Evolutionary conservation across 2,797 vertebrate genomes (phyloP), one percentile per base, ranked within the genome.

Genomic region (Sebastes trivittatus): DNA sequence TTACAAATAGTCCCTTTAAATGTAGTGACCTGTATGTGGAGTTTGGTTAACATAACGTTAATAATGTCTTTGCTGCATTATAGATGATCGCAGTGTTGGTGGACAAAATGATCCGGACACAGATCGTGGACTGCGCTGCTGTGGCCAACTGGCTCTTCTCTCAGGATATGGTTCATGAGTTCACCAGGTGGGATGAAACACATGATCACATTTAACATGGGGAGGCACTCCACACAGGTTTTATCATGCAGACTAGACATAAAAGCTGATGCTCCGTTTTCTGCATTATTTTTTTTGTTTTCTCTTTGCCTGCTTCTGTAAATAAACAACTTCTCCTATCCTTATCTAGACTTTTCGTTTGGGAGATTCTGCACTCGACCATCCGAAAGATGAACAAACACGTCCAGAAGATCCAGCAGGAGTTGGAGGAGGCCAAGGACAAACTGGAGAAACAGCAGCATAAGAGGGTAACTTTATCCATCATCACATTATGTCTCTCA

Each of bases 91-190:
- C 97, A 0, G 97, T 99, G n/a, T 87, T 99, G 72, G 98, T 99
- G 88, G 98, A 99, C 92, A 99, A 99, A 92, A 96, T 99, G 97
- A 97, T 99, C 73, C 97, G 98, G 36, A 99, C 97, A 1, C 98
- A 99, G 89, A 98, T 99, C 38, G 98, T 99, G 30, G 98, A 99
- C 92, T 99, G 98, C 72, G 98, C 98, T 32, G 97, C 98, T 2
- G 98, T 99, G 30, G 98, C 98, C 86, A 99, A 99, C 90, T 99
- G 98, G 98, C 97, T 99, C 90, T 99, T 99, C 94, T 99, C 98
- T 88, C 96, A 97, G 80, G 98, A 98, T 75, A 96, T 99, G 83
- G 97, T 97, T 61, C 98, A 97, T 56, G 98, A 99, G 93, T 99
- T 99, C 89, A 98, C 97, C 76, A 98, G 98, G 98, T 99, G 25